Conservation (phyloP, 2,888 invertebrate genomes). For the Diarsia brunnea region DNA sequence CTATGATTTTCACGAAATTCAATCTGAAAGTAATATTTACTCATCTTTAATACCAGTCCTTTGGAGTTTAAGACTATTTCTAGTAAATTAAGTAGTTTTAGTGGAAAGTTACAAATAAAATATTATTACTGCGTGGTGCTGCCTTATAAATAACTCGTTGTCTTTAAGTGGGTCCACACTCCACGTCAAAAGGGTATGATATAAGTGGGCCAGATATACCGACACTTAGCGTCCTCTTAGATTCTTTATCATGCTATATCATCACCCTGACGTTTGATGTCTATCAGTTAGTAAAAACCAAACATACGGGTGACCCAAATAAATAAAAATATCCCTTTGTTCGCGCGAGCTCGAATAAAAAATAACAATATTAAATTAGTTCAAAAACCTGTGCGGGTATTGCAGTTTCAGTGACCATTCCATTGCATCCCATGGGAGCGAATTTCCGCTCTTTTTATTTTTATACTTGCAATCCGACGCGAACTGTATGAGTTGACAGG, state of each 20-base stretch:
- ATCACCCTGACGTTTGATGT: background rate
- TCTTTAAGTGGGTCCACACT: background rate
- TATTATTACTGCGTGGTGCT: background rate
- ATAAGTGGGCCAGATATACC: too few species aligned
- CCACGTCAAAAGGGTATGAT: too few species aligned
- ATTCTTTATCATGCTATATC: slow-evolving; percentile 4
- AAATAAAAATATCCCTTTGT: slow-evolving; percentile 46
- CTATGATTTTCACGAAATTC: background rate
- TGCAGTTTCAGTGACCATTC: slow-evolving; percentile 57
- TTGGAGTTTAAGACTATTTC: background rate
- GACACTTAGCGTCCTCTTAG: background rate
- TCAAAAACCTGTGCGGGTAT: slow-evolving; percentile 48
- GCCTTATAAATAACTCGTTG: background rate
- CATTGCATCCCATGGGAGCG: slow-evolving; percentile 53
- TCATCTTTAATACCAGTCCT: background rate
- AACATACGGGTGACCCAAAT: slow-evolving; percentile 41
- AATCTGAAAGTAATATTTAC: background rate
- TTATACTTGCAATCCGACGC: slow-evolving; percentile 45
- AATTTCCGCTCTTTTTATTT: slow-evolving; percentile 44
- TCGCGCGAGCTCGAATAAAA: slow-evolving; percentile 19
- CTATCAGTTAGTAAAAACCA: slow-evolving; percentile 5
- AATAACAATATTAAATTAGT: slow-evolving; percentile 54
- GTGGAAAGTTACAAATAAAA: background rate
- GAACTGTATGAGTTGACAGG: slow-evolving; percentile 41
- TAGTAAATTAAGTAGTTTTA: background rate